Conservation (phyloP, 2,888 invertebrate genomes). For the Acleris cristana region DNA sequence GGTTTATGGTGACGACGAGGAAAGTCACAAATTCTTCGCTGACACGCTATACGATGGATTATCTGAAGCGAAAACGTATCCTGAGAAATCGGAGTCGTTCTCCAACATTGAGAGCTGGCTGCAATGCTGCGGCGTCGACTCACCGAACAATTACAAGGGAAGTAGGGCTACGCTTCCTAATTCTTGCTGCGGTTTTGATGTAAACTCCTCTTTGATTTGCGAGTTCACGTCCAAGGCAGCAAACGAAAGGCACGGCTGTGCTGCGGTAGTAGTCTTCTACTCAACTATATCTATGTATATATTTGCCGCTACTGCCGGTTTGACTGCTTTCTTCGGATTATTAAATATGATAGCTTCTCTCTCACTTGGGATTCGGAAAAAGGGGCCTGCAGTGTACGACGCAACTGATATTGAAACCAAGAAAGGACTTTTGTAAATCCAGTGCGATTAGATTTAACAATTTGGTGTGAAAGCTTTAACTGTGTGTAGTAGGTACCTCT, state of each 20-base stretch:
- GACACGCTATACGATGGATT: constrained; percentile 27
- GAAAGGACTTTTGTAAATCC: constrained; percentile 31
- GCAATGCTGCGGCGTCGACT: constrained; percentile 27
- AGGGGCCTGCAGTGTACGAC: constrained; percentile 22
- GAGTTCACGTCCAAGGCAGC: constrained; percentile 25
- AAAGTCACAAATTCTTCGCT: constrained; percentile 12
- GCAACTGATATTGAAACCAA: constrained; percentile 33
- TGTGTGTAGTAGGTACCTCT: no score
- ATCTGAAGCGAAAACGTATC: constrained; percentile 22
- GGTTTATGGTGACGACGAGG: constrained; percentile 11
- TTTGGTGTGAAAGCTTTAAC: constrained; percentile 23
- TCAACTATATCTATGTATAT: constrained; percentile 3
- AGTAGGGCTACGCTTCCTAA: not conserved
- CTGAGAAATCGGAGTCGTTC: not conserved
- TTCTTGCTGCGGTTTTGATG: constrained; percentile 25
- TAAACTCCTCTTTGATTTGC: not conserved
- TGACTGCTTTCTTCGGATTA: constrained; percentile 22
- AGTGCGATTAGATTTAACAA: constrained; percentile 3
- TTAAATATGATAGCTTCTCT: constrained; percentile 24
- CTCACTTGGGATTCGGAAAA: constrained; percentile 13
- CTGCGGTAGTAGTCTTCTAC: constrained; percentile 13
- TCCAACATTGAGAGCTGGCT: constrained; percentile 26
- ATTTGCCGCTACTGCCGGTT: constrained; percentile 10
- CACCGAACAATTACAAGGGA: constrained; percentile 12
- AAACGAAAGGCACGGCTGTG: constrained; percentile 28